phyloP scores from a whole-genome alignment of 2,797 vertebrate genomes.

The Onychomys leucogaster region DNA sequence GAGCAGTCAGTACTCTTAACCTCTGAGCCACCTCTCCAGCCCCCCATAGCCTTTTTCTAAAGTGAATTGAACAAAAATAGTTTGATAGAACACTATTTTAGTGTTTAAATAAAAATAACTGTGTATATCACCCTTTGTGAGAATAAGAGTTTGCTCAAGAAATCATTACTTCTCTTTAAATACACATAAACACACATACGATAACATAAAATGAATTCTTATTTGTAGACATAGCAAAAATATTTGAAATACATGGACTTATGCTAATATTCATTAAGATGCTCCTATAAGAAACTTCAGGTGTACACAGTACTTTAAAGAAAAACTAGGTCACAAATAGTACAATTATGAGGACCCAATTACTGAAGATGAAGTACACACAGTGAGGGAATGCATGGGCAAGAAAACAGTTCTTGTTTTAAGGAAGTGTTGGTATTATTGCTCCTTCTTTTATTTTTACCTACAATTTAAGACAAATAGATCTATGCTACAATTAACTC shows the following conservation, averaged over 20 bases:
- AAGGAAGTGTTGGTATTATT: background rate
- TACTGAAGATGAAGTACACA: background rate
- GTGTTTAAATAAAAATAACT: background rate
- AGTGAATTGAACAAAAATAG: conserved; percentile 13
- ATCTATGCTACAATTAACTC: conserved; percentile 33
- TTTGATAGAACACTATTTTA: background rate
- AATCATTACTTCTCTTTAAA: background rate
- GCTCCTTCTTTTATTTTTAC: background rate
- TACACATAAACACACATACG: too few relatives aligned
- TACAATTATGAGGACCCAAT: background rate
- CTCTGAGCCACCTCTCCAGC: too few relatives aligned
- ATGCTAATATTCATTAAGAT: conserved; percentile 5
- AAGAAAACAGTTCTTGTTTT: background rate
- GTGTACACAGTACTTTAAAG: background rate
- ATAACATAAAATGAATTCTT: background rate
- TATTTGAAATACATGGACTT: background rate
- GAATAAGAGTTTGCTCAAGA: background rate
- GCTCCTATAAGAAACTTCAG: background rate
- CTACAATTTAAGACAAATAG: conserved; percentile 12
- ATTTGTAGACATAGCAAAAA: background rate
- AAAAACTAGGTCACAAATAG: background rate
- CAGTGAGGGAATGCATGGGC: background rate
- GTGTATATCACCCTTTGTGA: background rate
- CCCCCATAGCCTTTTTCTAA: background rate
- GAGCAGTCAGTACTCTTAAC: too few relatives aligned